Conservation (phyloP, 2,113 vertebrate species). For the Limanda limanda region DNA sequence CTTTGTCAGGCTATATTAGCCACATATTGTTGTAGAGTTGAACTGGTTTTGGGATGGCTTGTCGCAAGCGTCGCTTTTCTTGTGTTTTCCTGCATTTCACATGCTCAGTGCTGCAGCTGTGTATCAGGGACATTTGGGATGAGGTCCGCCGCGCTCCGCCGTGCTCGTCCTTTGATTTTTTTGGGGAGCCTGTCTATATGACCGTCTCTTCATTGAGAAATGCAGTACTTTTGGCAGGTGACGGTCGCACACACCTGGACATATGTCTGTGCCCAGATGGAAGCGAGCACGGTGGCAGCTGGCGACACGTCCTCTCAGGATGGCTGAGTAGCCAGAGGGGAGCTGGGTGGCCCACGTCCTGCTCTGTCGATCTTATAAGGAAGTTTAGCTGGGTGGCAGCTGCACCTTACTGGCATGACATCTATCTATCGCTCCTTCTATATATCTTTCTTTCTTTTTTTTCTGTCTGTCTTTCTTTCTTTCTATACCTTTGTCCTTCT, state of each 20-base stretch:
- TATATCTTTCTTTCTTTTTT: constrained; percentile 38
- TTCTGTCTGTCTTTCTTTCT: not conserved
- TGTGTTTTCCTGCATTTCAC: constrained; percentile 26
- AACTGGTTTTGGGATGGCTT: not conserved
- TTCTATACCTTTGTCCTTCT: too few species aligned
- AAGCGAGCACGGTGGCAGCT: constrained; percentile 67
- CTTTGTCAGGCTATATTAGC: not conserved
- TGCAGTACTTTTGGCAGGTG: constrained; percentile 74
- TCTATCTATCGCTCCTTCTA: not conserved
- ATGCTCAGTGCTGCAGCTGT: not conserved
- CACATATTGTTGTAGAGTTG: not conserved
- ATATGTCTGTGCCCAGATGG: constrained; percentile 77
- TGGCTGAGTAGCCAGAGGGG: constrained; percentile 54
- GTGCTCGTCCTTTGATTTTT: constrained; percentile 61
- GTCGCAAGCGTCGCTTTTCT: too few species aligned
- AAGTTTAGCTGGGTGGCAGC: constrained; percentile 40
- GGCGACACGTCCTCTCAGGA: constrained; percentile 71
- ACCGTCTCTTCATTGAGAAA: constrained; percentile 61
- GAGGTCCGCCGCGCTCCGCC: constrained; percentile 40
- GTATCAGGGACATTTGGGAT: constrained; percentile 17
- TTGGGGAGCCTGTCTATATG: constrained; percentile 25
- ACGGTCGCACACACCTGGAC: constrained; percentile 75
- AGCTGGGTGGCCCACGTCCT: constrained; percentile 29
- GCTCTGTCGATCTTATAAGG: constrained; percentile 39
- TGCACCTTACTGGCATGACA: constrained; percentile 29